A percentile compares a stretch with the other conserved stretches of the same genome.
These are phyloP conservation scores for Aulostomus chinensis DNA, from an alignment of 2,797 vertebrate species.

Conservation along the genomic window DNA sequence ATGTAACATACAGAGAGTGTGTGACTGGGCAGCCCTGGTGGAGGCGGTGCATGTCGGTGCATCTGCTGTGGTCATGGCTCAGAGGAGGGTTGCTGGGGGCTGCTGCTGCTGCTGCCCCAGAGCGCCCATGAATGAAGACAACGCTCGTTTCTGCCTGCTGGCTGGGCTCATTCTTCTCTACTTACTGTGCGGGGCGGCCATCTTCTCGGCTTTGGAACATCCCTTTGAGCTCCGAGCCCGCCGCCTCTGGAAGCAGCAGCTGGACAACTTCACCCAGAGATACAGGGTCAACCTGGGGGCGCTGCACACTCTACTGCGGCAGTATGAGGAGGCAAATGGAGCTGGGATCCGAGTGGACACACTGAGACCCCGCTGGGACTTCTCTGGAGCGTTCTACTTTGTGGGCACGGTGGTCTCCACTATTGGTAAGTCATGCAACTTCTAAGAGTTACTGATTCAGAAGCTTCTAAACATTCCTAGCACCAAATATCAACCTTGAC, in stretches of 20 bases:
- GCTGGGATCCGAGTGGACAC: slow-evolving; percentile 79
- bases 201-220: slow-evolving; percentile 83
- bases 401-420: slow-evolving; percentile 85
- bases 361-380: slow-evolving; percentile 82
- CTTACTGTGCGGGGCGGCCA: slow-evolving; percentile 81
- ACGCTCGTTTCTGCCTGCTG: slow-evolving; percentile 83
- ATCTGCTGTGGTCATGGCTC: slow-evolving; percentile 75
- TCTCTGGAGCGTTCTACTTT: slow-evolving; percentile 85
- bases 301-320: slow-evolving; percentile 75
- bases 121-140: slow-evolving; percentile 81
- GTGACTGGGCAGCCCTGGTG: slow-evolving; percentile 2
- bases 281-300: slow-evolving; percentile 71
- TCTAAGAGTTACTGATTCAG: neutral
- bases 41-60: slow-evolving; percentile 48
- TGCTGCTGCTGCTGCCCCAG: slow-evolving; percentile 78
- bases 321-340: slow-evolving; percentile 81
- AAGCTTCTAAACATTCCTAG: too few species aligned
- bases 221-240: slow-evolving; percentile 79
- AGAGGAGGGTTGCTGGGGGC: slow-evolving; percentile 66
- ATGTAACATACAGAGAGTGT: too few species aligned
- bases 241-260: slow-evolving; percentile 76
- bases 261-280: slow-evolving; percentile 77
- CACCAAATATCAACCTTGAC: neutral
- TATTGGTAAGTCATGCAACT: slow-evolving; percentile 72
- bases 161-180: slow-evolving; percentile 82